Evolutionary conservation across 1,140 invertebrate genomes (phyloP).

Genomic region (Myzus persicae): DNA sequence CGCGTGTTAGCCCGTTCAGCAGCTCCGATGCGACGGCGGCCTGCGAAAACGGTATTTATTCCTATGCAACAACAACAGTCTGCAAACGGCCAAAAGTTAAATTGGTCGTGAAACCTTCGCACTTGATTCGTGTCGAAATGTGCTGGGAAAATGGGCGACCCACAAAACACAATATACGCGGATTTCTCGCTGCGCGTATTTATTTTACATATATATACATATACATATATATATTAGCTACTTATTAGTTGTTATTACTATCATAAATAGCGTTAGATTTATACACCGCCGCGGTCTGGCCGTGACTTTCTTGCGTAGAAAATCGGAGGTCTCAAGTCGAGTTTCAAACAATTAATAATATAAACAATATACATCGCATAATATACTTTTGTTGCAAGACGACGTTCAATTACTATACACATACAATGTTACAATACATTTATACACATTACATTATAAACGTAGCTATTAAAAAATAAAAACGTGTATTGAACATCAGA

Average conservation of each 20-base stretch:
- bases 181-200: neutral
- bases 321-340: neutral
- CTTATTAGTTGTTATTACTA: neutral
- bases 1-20: neutral
- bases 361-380: neutral
- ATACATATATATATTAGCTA: neutral
- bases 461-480: neutral
- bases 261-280: neutral
- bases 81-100: conserved; percentile 14
- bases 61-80: neutral
- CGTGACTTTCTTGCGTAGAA: neutral
- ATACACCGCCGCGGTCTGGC: neutral
- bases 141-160: neutral
- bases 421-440: too few relatives aligned
- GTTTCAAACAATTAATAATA: neutral
- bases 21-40: neutral
- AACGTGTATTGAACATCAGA: neutral
- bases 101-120: conserved; percentile 6
- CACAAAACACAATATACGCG: neutral
- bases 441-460: too few relatives aligned
- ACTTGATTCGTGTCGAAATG: conserved; percentile 14
- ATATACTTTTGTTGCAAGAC: neutral
- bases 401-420: neutral
- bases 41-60: conserved; percentile 1
- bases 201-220: neutral